Evolutionary conservation across 2,797 vertebrate genomes (phyloP), one percentile per base, ranked within the genome.

Genomic region (Echiichthys vipera): DNA sequence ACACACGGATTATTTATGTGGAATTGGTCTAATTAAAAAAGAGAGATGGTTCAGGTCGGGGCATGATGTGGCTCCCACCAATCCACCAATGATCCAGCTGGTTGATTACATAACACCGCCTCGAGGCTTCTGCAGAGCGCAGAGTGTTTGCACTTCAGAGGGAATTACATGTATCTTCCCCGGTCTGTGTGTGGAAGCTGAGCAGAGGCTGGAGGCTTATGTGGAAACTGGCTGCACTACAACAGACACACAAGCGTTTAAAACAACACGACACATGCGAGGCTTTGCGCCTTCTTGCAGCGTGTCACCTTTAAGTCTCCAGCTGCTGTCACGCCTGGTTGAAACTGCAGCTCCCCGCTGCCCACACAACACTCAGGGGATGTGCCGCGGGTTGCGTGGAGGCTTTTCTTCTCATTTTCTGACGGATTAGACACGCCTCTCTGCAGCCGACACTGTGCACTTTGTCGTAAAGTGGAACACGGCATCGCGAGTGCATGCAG

Each of bases 21-120:
- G 42, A 78, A 47, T 4, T 34, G 24, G 47, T 51, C 63, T 30
- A 70, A 55, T 71, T 69, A 73, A 64, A 34, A 30, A 81, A 47
- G 50, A 63, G 58, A 51, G 65, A 71, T 22, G 50, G 67, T 63
- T 78, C 74, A 84, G 77, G 77, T 73, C 62, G 68, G 74, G 79
- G 54, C 42, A 65, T 42, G 70, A 58, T 81, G 86, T 53, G 40
- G 46, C 58, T 68, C 70, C 54, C 67, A 78, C 37, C 77, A 71
- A 81, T 84, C 82, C 82, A 84, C 82, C 86, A 83, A 71, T 82
- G 75, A 89, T 84, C 85, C 93, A 93, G 91, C 91, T 90, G 92
- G 91, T 89, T 47, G 65, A 77, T 94, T 93, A 88, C 83, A 80
- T 92, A 93, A 93, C 20, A 12, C 54, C 22, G 87, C 85, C 84